phyloP scores from a whole-genome alignment of 2,113 vertebrate genomes.

The Cochlearius cochlearius region DNA sequence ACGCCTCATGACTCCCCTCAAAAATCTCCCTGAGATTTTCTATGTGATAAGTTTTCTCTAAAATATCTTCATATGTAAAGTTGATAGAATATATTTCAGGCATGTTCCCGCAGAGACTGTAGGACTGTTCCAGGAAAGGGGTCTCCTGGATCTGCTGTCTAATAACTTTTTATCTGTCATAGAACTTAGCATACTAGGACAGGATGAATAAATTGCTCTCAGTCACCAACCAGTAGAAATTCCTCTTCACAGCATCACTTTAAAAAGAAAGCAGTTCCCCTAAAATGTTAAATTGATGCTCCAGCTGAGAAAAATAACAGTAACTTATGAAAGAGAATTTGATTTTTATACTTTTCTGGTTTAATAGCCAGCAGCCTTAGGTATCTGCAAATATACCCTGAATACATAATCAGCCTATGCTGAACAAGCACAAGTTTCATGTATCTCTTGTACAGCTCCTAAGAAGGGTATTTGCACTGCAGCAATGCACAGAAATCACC shows the following conservation, averaged over 20 bases:
- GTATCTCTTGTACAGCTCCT: neutral
- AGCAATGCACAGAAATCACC: neutral
- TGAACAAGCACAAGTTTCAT: neutral
- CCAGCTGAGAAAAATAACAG: constrained; percentile 59
- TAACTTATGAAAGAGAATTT: constrained; percentile 8
- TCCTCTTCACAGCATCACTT: constrained; percentile 12
- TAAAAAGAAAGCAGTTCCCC: constrained; percentile 17
- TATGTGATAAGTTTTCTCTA: neutral
- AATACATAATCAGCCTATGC: constrained; percentile 2
- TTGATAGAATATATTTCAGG: neutral
- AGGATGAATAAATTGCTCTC: constrained; percentile 21
- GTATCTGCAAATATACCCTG: constrained; percentile 10
- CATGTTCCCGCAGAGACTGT: neutral
- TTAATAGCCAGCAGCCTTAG: constrained; percentile 5
- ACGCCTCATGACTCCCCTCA: neutral
- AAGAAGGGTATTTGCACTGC: neutral
- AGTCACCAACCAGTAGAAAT: constrained; percentile 10
- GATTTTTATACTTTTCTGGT: constrained; percentile 29
- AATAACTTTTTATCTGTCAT: neutral
- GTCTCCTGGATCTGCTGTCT: neutral
- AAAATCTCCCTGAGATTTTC: neutral
- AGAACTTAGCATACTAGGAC: neutral
- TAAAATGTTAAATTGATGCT: constrained; percentile 46
- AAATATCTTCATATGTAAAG: neutral
- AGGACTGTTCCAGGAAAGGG: neutral